Conservation (phyloP, 2,888 invertebrate genomes). For the Drosophila borealis region DNA sequence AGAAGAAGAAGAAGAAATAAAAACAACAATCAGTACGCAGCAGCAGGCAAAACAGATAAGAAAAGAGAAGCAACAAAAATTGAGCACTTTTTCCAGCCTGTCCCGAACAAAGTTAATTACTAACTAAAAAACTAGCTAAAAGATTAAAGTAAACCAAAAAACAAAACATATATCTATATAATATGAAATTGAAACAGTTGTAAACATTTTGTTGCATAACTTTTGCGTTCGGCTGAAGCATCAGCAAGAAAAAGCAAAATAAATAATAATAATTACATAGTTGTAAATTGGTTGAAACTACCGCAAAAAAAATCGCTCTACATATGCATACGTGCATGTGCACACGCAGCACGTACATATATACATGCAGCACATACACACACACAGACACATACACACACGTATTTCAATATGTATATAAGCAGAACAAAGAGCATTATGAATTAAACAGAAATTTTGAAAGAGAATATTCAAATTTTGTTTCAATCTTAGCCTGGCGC, state of each 20-base stretch:
- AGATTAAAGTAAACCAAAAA: conserved; percentile 3
- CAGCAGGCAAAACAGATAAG: neutral
- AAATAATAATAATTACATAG: conserved; percentile 34
- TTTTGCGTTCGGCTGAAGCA: conserved; percentile 47
- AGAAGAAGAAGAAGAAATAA: conserved; percentile 26
- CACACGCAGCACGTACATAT: conserved; percentile 1
- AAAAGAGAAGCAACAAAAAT: conserved; percentile 31
- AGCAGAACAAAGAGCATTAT: conserved; percentile 69
- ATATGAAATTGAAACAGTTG: conserved; percentile 37
- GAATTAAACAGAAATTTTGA: conserved; percentile 73
- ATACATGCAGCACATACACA: neutral
- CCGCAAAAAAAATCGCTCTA: conserved; percentile 44
- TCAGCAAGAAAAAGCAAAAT: conserved; percentile 20
- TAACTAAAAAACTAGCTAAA: conserved; percentile 4
- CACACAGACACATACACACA: conserved; percentile 20
- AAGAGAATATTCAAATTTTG: conserved; percentile 35
- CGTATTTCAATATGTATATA: conserved; percentile 57
- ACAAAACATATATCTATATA: neutral
- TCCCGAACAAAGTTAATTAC: conserved; percentile 30
- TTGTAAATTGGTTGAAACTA: conserved; percentile 53
- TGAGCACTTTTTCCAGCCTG: conserved; percentile 66
- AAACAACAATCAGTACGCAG: conserved; percentile 8
- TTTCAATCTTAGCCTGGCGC: conserved; percentile 8
- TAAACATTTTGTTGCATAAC: conserved; percentile 72
- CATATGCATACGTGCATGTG: conserved; percentile 26